These are phyloP conservation scores for Philaethria dido DNA, from an alignment of 2,888 invertebrate genomes.

Conservation along the genomic window DNA sequence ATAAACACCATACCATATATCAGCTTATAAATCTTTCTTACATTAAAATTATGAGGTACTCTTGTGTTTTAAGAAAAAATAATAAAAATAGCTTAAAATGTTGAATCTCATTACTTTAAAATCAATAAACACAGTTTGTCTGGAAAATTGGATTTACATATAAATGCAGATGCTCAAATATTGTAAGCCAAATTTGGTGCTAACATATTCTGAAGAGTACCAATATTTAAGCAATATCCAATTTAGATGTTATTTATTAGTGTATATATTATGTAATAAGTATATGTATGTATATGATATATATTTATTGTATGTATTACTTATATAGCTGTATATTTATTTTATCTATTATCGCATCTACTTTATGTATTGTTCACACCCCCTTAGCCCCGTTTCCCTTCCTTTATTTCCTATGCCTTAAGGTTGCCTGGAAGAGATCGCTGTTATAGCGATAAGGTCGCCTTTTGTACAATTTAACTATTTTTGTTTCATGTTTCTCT, in stretches of 20 bases:
- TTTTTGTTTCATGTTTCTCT: too few relatives aligned
- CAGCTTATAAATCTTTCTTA: neutral
- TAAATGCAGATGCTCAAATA: slow-evolving; percentile 15
- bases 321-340: too few relatives aligned
- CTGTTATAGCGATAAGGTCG: too few relatives aligned
- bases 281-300: too few relatives aligned
- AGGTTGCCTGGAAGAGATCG: too few relatives aligned
- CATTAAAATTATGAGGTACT: slow-evolving; percentile 1
- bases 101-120: neutral
- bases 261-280: too few relatives aligned
- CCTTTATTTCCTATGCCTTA: too few relatives aligned
- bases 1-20: slow-evolving; percentile 19
- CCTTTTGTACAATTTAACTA: too few relatives aligned
- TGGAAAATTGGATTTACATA: neutral
- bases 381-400: too few relatives aligned
- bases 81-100: neutral
- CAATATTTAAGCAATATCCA: slow-evolving; percentile 8
- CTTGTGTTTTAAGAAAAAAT: neutral
- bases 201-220: slow-evolving; percentile 10
- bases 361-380: too few relatives aligned
- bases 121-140: neutral
- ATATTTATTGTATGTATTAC: too few relatives aligned
- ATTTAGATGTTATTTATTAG: slow-evolving; percentile 8
- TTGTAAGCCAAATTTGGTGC: slow-evolving; percentile 12
- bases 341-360: too few relatives aligned